Percentiles rank a stretch among this genome's conserved stretches.
Conservation (phyloP, 2,888 invertebrate genomes). For the Tetrapedia diversipes region DNA sequence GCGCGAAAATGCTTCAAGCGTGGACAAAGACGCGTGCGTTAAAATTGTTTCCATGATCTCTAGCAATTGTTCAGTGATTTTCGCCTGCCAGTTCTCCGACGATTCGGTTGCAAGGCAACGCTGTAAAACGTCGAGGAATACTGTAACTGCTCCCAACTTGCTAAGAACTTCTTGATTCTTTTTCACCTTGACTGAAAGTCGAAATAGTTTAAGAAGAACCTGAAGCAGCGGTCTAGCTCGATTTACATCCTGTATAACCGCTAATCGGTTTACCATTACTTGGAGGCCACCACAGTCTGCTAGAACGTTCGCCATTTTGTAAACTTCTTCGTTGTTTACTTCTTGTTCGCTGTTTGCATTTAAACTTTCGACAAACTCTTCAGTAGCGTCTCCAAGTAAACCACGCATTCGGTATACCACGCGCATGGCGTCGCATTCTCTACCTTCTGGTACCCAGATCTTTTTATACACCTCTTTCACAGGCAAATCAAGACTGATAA, state of each 20-base stretch:
- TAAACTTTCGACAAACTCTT: constrained; percentile 98
- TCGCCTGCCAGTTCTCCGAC: constrained; percentile 88
- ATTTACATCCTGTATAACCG: constrained; percentile 93
- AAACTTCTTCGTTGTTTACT: constrained; percentile 97
- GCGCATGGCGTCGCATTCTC: constrained; percentile 97
- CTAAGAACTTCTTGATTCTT: constrained; percentile 95
- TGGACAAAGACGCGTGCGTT: constrained; percentile 93
- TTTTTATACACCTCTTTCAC: constrained; percentile 94
- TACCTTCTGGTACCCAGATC: constrained; percentile 93
- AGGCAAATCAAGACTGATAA: constrained; percentile 97
- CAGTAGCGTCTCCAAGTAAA: constrained; percentile 98
- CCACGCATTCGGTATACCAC: constrained; percentile 99
- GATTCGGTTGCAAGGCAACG: constrained; percentile 88
- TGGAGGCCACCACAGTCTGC: constrained; percentile 91
- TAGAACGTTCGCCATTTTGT: constrained; percentile 94
- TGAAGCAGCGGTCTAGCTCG: constrained; percentile 93
- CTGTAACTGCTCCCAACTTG: constrained; percentile 92
- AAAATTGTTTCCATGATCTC: constrained; percentile 98
- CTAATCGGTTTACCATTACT: constrained; percentile 93
- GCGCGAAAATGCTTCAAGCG: constrained; percentile 93
- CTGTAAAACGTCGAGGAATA: constrained; percentile 93
- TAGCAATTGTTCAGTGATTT: constrained; percentile 94
- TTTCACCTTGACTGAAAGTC: constrained; percentile 94
- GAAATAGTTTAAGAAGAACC: constrained; percentile 94
- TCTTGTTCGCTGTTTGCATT: constrained; percentile 92